phyloP scores from a whole-genome alignment of 2,113 vertebrate genomes.

The Ahaetulla prasina region DNA sequence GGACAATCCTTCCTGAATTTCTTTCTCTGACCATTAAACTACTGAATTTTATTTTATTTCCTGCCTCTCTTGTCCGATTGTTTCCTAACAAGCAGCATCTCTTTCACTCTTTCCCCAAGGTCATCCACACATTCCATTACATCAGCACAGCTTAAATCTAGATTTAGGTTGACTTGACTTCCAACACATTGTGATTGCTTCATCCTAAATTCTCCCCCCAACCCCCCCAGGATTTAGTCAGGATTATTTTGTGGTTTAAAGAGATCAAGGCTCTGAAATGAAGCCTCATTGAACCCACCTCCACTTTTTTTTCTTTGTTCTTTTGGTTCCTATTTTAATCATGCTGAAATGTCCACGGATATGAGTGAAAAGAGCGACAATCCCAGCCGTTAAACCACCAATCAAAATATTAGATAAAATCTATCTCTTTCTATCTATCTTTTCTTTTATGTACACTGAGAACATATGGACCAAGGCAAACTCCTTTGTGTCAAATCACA shows the following conservation, averaged over 20 bases:
- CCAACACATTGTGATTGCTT: not conserved
- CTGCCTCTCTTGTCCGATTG: not conserved
- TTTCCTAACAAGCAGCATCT: not conserved
- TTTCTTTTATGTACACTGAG: too few relatives aligned
- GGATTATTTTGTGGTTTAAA: not conserved
- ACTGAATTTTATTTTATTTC: not conserved
- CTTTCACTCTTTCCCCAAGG: not conserved
- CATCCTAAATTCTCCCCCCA: not conserved
- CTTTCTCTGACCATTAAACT: not conserved
- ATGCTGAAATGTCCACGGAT: not conserved
- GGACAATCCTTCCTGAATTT: not conserved
- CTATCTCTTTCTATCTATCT: too few relatives aligned
- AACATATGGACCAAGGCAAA: too few relatives aligned
- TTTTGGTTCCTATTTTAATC: not conserved
- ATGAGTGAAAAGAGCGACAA: not conserved
- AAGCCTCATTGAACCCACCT: not conserved
- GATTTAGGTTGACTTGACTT: not conserved
- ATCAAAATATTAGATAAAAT: not conserved
- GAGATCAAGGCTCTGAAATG: not conserved
- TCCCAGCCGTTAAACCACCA: not conserved
- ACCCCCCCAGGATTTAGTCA: not conserved
- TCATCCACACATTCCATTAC: not conserved
- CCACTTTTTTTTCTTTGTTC: not conserved
- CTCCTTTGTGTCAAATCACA: too few relatives aligned
- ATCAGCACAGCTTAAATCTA: not conserved